phyloP scores from a whole-genome alignment of 2,113 vertebrate genomes.

The Sminthopsis crassicaudata region DNA sequence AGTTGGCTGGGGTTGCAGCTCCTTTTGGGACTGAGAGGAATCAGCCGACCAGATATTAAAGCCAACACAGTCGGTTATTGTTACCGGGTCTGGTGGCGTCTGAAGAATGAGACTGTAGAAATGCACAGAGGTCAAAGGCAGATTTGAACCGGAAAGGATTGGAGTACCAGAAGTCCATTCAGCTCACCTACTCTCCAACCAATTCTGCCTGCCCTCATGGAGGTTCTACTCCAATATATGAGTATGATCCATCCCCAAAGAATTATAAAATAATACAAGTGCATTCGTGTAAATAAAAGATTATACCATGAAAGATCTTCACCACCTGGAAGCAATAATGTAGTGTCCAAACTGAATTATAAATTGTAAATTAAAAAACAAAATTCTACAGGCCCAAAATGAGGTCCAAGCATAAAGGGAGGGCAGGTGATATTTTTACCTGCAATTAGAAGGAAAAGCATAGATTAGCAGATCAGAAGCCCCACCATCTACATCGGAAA shows the following conservation, averaged over 20 bases:
- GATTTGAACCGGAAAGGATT: slow-evolving; percentile 65
- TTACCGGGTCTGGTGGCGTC: slow-evolving; percentile 69
- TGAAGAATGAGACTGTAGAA: slow-evolving; percentile 60
- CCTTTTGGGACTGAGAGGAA: slow-evolving; percentile 56
- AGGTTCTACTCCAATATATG: background rate
- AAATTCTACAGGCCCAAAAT: background rate
- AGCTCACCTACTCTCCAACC: background rate
- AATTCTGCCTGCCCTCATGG: background rate
- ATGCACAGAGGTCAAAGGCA: background rate
- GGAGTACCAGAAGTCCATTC: slow-evolving; percentile 1
- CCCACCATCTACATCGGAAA: slow-evolving; percentile 26
- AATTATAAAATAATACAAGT: background rate
- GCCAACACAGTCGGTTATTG: slow-evolving; percentile 59
- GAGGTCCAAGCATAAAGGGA: background rate
- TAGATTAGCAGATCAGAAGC: background rate
- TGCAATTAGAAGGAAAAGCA: background rate
- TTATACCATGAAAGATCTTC: background rate
- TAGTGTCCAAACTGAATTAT: background rate
- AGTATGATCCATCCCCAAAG: background rate
- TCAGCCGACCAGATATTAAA: slow-evolving; percentile 20
- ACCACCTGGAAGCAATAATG: background rate
- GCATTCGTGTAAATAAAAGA: background rate
- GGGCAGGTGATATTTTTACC: background rate
- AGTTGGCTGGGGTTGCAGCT: slow-evolving; percentile 51
- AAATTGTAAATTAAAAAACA: background rate